Base-by-base conservation (phyloP, 2,888 invertebrate genomes). In the Onthophagus sagittarius region DNA sequence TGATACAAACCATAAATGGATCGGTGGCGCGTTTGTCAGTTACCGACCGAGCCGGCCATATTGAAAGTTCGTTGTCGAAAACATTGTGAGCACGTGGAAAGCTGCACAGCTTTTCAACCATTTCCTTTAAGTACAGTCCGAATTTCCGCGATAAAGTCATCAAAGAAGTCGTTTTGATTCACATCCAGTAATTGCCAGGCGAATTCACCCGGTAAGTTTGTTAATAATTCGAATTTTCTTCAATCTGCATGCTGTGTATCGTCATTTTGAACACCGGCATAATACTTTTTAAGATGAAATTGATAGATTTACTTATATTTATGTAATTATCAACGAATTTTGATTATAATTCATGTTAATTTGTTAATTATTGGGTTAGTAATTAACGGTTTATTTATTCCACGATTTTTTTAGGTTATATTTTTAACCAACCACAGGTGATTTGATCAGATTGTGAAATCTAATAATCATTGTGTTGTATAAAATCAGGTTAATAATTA, bases 81-180 rank as follows among this genome's bases (percentile, higher is more conserved):
- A 90, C 90, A 90, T 88, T 89, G 89, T 87, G 88, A 89, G 90
- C 90, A 90, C 90, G 91, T 91, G 90, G 90, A 90, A 83, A 82
- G 76, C 78, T 75, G 73, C 77, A 71, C 74, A 75, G 75, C 73
- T 76, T 76, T 76, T 75, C 72, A 69, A 32, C n/a, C 15, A 62
- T 74, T 70, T 75, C 72, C 70, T 62, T 31, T 13, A 33, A 23
- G n/a, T 53, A 53, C 63, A 33, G 5, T 65, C 23, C 62, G 71
- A 69, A 64, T 65, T 71, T 67, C 13, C 67, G n/a, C 5, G 62
- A 71, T 53, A 33, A 65, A 65, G 65, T 53, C 13, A 15, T 15
- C 53, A 5, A 14, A 23, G 39, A 23, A 71, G 31, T 67, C n/a
- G 15, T 62, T 65, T 23, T 5, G 13, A 14, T 62, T 65, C 15